Evolutionary conservation across 2,113 vertebrate genomes (phyloP), one percentile per base, ranked within the genome.

Genomic region (Galemys pyrenaicus): DNA sequence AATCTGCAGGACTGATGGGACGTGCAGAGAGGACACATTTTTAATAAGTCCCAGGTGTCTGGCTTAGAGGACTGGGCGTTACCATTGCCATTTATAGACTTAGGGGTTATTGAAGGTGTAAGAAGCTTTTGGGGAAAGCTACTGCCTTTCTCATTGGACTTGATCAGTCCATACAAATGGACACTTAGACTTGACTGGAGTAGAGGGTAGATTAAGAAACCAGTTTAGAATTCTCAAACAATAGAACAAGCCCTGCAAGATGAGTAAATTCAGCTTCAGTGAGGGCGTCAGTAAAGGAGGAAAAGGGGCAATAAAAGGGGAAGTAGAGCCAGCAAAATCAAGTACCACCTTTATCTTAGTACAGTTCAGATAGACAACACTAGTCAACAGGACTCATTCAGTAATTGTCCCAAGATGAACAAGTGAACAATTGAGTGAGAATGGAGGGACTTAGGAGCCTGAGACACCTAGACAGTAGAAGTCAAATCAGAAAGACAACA

Each of bases 401-500:
- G 24, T 46, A 73, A 87, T 79, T 62, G 46, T 44, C 79, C 49
- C 16, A 37, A 9, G 44, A 37, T 41, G 32, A 79, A 9, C 11
- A 44, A 81, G 49, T 51, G 79, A 75, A 30, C 0, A 1, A n/a
- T 16, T 46, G 35, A 71, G 20, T 2, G 28, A 83, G 83, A 95
- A 41, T 49, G 24, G 1, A 81, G 37, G 28, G 68, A 30, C 24
- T 32, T 2, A 0, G 15, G 5, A 28, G 37, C 28, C 41, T 37
- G 39, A 80, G 78, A 56, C 39, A 28, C 54, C 2, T 65, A 35
- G 62, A 41, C 1, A 16, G n/a, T 20, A 65, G 71, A 96, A 89
- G 58, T 83, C 30, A 79, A 44, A 85, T 46, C 68, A 65, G 56
- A 89, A 95, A 96, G 68, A 65, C 73, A 79, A 24, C 46, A 17